Conservation (phyloP, 1,140 invertebrate genomes). For the Papilio glaucus region DNA sequence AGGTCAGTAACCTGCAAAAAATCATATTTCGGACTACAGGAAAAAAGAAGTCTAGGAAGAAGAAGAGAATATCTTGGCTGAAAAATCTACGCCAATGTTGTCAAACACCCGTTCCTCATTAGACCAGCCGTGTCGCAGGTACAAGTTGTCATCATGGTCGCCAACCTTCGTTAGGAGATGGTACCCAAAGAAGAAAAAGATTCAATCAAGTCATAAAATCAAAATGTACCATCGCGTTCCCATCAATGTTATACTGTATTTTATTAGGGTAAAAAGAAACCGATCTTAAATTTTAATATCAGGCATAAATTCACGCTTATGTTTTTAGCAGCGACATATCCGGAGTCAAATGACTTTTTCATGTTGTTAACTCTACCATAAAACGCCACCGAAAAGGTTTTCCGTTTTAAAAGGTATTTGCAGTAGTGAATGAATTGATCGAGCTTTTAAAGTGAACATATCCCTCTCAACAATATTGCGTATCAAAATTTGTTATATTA, state of each 20-base stretch:
- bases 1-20: too few species aligned
- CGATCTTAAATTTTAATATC: constrained; percentile 30
- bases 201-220: constrained; percentile 12
- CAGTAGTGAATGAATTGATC: constrained; percentile 28
- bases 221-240: background rate
- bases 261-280: constrained; percentile 24
- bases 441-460: constrained; percentile 12
- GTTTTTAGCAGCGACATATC: constrained; percentile 33
- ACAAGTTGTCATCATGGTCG: too few species aligned
- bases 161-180: too few species aligned
- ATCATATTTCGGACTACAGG: too few species aligned
- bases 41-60: too few species aligned
- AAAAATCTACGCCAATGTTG: too few species aligned
- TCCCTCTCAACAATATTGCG: constrained; percentile 5
- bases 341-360: constrained; percentile 38
- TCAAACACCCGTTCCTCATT: too few species aligned
- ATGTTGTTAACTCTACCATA: constrained; percentile 37
- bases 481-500: constrained; percentile 7
- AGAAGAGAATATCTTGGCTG: too few species aligned
- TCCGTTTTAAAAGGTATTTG: constrained; percentile 36
- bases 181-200: too few species aligned
- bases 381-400: constrained; percentile 36
- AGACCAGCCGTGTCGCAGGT: too few species aligned
- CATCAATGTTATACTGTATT: background rate
- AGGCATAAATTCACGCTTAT: constrained; percentile 33